phyloP scores from a whole-genome alignment of 2,888 invertebrate species.

The Stenotaenia linearis region DNA sequence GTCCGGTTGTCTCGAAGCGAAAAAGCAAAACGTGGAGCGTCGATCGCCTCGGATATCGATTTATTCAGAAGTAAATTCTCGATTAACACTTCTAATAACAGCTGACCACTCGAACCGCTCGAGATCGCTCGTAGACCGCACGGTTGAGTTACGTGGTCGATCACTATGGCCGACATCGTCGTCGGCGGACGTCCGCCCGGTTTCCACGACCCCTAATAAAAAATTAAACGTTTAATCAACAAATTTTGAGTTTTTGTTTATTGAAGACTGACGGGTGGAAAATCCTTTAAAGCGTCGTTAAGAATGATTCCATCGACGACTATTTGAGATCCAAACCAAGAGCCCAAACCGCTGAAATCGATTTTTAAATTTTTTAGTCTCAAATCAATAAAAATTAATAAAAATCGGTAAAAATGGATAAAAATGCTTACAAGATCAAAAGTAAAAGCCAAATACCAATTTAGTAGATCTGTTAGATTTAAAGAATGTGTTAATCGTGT shows the following conservation, averaged over 20 bases:
- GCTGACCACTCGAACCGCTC: not conserved
- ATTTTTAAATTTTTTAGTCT: not conserved
- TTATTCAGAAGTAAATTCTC: not conserved
- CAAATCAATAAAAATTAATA: not conserved
- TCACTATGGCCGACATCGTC: not conserved
- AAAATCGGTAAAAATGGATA: not conserved
- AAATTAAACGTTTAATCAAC: not conserved
- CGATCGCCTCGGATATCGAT: not conserved
- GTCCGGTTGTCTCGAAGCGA: not conserved
- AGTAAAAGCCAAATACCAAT: conserved; percentile 35
- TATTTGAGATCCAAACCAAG: conserved; percentile 53
- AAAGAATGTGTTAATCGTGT: too few species aligned
- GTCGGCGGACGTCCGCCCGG: not conserved
- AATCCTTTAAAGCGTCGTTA: conserved; percentile 46
- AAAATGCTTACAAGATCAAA: not conserved
- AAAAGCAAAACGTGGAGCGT: not conserved
- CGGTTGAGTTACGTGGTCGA: not conserved
- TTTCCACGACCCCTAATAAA: not conserved
- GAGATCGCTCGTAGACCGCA: not conserved
- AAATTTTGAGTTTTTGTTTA: not conserved
- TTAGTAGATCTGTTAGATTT: not conserved
- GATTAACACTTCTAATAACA: not conserved
- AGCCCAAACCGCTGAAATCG: conserved; percentile 53
- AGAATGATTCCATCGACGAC: conserved; percentile 55
- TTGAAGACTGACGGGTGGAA: not conserved